Evolutionary conservation across 1,140 invertebrate species (phyloP), one percentile per base, ranked within the genome.

Genomic region (Leptinotarsa undecemlineata): DNA sequence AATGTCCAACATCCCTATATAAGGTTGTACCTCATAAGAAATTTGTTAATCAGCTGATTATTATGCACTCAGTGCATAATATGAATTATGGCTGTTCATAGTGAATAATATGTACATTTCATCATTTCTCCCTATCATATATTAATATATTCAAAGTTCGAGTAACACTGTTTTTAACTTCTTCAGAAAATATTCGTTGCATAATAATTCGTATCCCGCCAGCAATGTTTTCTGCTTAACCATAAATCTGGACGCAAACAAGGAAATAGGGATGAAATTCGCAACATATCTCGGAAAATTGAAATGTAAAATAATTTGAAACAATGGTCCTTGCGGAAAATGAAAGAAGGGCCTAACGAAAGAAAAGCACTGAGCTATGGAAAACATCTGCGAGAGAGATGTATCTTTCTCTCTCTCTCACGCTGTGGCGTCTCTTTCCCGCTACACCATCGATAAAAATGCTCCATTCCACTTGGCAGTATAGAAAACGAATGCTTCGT

Each of bases 401-500:
- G n/a, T 57, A 3, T 57, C 17, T 42, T n/a, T 66, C 26, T 11
- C 21, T 48, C 21, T 48, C 21, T 68, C 6, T 23, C 48, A 47
- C 51, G 5, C 19, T 33, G 60, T 13, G 60, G 14, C 62, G 23
- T 51, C 6, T 57, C 33, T 61, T 33, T 61, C n/a, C 47, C 20
- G 17, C 33, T 61, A 64, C 62, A 64, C 33, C 33, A 72, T 48
- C 62, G 47, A 72, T 72, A 72, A 72, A 72, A 72, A 72, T 48
- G 11, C 26, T 72, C 71, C 71, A 72, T 72, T 72, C 71, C 71
- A 72, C 71, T 72, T 72, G 21, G 47, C 61, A 42, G 71, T 72
- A 61, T 64, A 64, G 71, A 72, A 72, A 72, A 72, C 71, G 71
- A 72, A 72, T 72, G 20, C 63, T 67, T 73, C 77, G 74, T 67